phyloP scores from a whole-genome alignment of 1,140 invertebrate species.

The Camponotus floridanus region DNA sequence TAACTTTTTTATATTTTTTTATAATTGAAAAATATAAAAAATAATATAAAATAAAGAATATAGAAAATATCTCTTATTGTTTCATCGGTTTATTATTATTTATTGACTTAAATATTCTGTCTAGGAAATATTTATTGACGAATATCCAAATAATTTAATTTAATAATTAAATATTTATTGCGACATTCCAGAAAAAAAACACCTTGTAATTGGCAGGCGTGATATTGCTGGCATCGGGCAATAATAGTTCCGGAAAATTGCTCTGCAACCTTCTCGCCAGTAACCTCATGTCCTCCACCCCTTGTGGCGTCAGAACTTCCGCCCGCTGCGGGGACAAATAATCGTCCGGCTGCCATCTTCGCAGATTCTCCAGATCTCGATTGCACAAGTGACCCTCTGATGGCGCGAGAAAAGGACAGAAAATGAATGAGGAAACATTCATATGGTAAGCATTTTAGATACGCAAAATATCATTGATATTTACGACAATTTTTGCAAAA shows the following conservation, averaged over 20 bases:
- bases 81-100: no score
- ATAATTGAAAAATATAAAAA: constrained; percentile 76
- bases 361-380: constrained; percentile 81
- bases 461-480: neutral
- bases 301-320: constrained; percentile 79
- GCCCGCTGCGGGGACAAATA: constrained; percentile 74
- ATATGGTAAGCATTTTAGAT: neutral
- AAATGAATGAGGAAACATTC: neutral
- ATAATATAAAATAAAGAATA: no score
- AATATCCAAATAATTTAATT: neutral
- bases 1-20: no score
- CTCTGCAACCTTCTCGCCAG: constrained; percentile 81
- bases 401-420: neutral
- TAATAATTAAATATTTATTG: neutral
- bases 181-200: neutral
- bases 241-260: constrained; percentile 82
- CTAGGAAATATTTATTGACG: no score
- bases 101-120: no score
- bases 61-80: no score
- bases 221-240: constrained; percentile 62
- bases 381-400: constrained; percentile 83
- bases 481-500: neutral
- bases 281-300: constrained; percentile 81
- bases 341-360: constrained; percentile 78
- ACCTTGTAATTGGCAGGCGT: constrained; percentile 77